Base-by-base conservation (phyloP, 2,888 invertebrate species). In the Acheta domesticus region DNA sequence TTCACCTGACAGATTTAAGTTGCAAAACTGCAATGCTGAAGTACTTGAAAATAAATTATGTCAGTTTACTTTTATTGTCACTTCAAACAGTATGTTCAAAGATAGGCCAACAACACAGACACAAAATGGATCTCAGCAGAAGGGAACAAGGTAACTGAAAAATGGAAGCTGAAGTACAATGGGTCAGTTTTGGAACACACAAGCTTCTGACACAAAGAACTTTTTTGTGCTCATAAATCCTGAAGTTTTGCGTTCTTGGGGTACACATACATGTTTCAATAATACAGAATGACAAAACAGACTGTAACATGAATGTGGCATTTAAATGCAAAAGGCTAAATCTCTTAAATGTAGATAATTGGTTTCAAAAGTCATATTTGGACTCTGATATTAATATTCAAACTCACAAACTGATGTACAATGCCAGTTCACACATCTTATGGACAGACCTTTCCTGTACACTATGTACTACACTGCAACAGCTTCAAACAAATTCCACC, bases 301-400 rank as follows among this genome's bases (percentile, higher is more conserved):
- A 62, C 62, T 62, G 62, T n/a, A 62, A 62, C 62, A 62, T 62
- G 62, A 62, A 62, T 62, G 62, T 62, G 62, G 62, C 62, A 62
- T 62, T 19, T n/a, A 62, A 62, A 62, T 62, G 62, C 62, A 62
- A 62, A 62, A 62, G 62, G 62, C 16, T 62, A 62, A 62, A 62
- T 62, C 62, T 14, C n/a, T 62, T 62, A n/a, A 62, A 19, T 62
- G n/a, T 62, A 62, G 62, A 62, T 62, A 62, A 19, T 62, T 62
- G 62, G 14, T 62, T 62, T 62, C 14, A n/a, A 19, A 62, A 62
- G 62, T 62, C 62, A 5, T 62, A 62, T 19, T 62, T n/a, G 36
- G n/a, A 62, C 62, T 19, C 62, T 36, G 36, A 62, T 62, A 62
- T n/a, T 62, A 62, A 19, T 62, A 19, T 62, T 19, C 62, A 62